Percentiles rank a stretch among this genome's conserved stretches.
phyloP scores from a whole-genome alignment of 1,140 invertebrate species.

The Hycleus phaleratus region DNA sequence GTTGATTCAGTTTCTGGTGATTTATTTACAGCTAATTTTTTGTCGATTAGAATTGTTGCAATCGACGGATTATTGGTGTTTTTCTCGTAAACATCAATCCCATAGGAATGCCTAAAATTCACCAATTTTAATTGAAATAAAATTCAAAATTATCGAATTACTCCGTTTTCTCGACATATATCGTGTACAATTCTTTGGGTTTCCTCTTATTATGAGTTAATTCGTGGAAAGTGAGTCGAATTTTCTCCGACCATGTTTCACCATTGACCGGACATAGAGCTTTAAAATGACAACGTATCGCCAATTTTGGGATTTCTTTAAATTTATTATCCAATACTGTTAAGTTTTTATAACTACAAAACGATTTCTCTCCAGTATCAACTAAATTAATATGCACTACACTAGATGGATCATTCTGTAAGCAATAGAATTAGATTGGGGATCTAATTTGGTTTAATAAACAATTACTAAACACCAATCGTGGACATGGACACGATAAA shows the following conservation, averaged over 20 bases:
- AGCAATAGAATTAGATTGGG: background rate
- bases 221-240: background rate
- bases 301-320: slow-evolving; percentile 19
- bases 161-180: background rate
- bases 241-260: background rate
- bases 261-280: slow-evolving; percentile 12
- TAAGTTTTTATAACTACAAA: slow-evolving; percentile 18
- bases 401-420: slow-evolving; percentile 13
- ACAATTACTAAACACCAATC: slow-evolving; percentile 7
- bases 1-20: slow-evolving; percentile 2
- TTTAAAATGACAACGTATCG: slow-evolving; percentile 24
- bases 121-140: background rate
- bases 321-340: slow-evolving; percentile 20
- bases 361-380: slow-evolving; percentile 22
- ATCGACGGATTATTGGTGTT: background rate
- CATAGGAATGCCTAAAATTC: slow-evolving; percentile 13
- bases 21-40: slow-evolving; percentile 5
- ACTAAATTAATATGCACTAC: slow-evolving; percentile 19
- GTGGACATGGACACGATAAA: slow-evolving; percentile 4
- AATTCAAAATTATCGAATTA: background rate
- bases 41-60: background rate
- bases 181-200: background rate
- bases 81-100: slow-evolving; percentile 1
- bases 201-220: slow-evolving; percentile 1
- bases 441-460: background rate